Base-by-base conservation (phyloP, 1,140 invertebrate genomes). In the Drosophila gunungcola region DNA sequence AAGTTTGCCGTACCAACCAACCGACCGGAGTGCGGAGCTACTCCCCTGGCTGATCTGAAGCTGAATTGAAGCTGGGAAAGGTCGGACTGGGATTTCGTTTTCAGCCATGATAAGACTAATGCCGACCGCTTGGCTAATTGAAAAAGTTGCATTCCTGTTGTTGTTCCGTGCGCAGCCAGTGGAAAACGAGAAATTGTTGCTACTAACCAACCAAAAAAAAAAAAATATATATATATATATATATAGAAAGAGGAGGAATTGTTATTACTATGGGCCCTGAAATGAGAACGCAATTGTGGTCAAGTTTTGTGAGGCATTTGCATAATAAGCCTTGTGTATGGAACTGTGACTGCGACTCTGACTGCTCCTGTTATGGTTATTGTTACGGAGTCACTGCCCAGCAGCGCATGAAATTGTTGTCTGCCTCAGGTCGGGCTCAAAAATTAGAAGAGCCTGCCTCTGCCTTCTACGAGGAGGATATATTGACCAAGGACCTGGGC, bases 371-470 rank as follows among this genome's bases (percentile, higher is more conserved):
- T 57, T 67, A 67, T 48, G 52, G 51, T 70, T 70, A 70, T 70
- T 70, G 68, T 70, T 70, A 49, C 52, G 41, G 34, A 55, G 45
- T 49, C 72, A 36, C 62, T 79, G 79, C 41, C 61, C 80, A 79
- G 70, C 83, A 78, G 83, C 58, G 79, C 83, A 88, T 86, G 83
- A 86, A 86, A 86, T 86, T 86, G 83, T 82, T 86, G 64, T 82
- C 79, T 76, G 76, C 74, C 74, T 49, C 60, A 82, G 83, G 61
- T 86, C 65, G 61, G 62, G 49, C 73, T 77, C 62, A 70, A 77
- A 78, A 78, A 78, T 78, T 78, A 78, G 73, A 70, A 68, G 36
- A 51, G 38, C 49, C n/a, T 6, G 29, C 29, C 5, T 6, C 13
- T n/a, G 12, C 29, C n/a, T 9, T 53, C 16, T 5, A 48, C 13